Percentiles rank a stretch among this genome's conserved stretches.
phyloP scores from a whole-genome alignment of 2,113 vertebrate genomes.

The Cyprinodon variegatus region DNA sequence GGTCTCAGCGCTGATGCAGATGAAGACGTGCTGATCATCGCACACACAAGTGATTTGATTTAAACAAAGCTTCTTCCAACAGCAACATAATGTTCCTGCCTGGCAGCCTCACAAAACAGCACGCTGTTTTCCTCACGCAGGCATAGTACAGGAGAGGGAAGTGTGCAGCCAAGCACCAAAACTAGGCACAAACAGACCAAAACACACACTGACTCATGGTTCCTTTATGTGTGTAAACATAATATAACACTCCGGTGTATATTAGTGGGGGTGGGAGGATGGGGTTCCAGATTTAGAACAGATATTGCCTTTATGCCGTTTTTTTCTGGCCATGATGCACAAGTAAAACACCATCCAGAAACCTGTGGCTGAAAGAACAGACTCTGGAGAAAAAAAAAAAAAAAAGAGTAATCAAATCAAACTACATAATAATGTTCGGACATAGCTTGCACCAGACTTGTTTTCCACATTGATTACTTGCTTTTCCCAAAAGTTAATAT shows the following conservation, averaged over 20 bases:
- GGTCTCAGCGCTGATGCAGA: slow-evolving; percentile 35
- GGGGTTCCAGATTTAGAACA: slow-evolving; percentile 39
- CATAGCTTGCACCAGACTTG: slow-evolving; percentile 42
- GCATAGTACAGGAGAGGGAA: slow-evolving; percentile 25
- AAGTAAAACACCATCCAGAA: slow-evolving; percentile 13
- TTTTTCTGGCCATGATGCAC: slow-evolving; percentile 12
- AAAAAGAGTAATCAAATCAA: slow-evolving; percentile 32
- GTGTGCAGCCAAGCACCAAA: slow-evolving; percentile 6
- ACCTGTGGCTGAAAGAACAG: not conserved
- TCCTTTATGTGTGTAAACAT: slow-evolving; percentile 3
- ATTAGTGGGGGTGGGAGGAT: slow-evolving; percentile 2
- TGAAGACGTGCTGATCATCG: slow-evolving; percentile 61
- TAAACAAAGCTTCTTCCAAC: slow-evolving; percentile 45
- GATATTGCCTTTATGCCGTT: slow-evolving; percentile 53
- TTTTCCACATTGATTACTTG: slow-evolving; percentile 35
- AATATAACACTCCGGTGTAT: not conserved
- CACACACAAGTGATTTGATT: slow-evolving; percentile 54
- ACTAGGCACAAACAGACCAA: not conserved
- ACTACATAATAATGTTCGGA: slow-evolving; percentile 10
- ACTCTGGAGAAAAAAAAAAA: not conserved
- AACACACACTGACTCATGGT: slow-evolving; percentile 2
- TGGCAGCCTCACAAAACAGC: slow-evolving; percentile 47
- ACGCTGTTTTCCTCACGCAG: slow-evolving; percentile 30
- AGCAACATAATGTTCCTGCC: slow-evolving; percentile 46
- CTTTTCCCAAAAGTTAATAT: slow-evolving; percentile 27